Conservation (phyloP, 1,140 invertebrate species). For the Hyphantria cunea region DNA sequence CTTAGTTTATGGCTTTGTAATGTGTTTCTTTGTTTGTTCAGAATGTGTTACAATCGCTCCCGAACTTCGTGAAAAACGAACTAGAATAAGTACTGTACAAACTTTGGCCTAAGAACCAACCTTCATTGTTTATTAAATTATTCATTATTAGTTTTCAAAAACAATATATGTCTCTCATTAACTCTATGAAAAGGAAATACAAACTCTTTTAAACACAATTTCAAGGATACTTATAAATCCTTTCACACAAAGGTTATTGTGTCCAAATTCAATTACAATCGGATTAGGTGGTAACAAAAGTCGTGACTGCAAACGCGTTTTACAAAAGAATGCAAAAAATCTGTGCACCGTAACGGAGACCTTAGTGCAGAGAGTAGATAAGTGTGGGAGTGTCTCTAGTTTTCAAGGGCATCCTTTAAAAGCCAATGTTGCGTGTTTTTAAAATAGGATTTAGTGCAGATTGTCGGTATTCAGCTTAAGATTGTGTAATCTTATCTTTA, state of each 20-base stretch:
- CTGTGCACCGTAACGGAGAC: constrained; percentile 54
- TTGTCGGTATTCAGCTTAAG: constrained; percentile 49
- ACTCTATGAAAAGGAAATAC: too few relatives aligned
- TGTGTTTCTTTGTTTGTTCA: constrained; percentile 80
- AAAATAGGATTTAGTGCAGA: constrained; percentile 74
- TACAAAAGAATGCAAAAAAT: constrained; percentile 52
- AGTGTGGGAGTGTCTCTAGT: constrained; percentile 67
- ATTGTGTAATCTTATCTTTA: constrained; percentile 67
- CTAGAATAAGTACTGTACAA: constrained; percentile 8
- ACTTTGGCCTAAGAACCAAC: constrained; percentile 1
- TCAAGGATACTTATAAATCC: constrained; percentile 9
- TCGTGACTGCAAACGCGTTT: constrained; percentile 38
- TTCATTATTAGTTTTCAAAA: background rate
- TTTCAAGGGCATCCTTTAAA: constrained; percentile 63
- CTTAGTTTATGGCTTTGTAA: constrained; percentile 78
- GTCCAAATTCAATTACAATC: constrained; percentile 47
- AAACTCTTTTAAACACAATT: too few relatives aligned
- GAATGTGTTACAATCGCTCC: constrained; percentile 68
- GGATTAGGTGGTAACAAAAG: constrained; percentile 43
- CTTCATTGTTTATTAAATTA: background rate
- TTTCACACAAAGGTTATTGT: constrained; percentile 9
- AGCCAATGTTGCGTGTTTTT: constrained; percentile 74
- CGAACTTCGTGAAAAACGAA: constrained; percentile 49
- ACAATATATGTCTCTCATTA: too few relatives aligned
- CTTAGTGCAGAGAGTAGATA: constrained; percentile 47